Conservation (phyloP, 2,113 vertebrate genomes). For the Kryptolebias marmoratus region DNA sequence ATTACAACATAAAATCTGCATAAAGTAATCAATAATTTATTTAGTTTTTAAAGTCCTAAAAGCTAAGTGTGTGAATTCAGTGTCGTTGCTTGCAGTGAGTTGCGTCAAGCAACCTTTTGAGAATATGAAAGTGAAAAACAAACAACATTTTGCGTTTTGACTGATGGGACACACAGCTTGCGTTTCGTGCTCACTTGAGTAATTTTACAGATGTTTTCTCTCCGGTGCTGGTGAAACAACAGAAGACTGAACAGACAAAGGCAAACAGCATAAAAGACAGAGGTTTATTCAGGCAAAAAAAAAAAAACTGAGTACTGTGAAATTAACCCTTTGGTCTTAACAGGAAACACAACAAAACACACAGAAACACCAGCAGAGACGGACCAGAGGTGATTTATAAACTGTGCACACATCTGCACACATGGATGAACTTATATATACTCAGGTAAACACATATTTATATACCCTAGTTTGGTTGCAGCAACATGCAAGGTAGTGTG, state of each 20-base stretch:
- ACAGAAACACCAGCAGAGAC: too few species aligned
- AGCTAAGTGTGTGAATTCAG: not conserved
- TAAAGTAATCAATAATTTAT: not conserved
- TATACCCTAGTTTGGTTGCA: not conserved
- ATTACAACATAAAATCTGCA: not conserved
- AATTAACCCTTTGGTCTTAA: slow-evolving; percentile 15
- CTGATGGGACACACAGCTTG: slow-evolving; percentile 19
- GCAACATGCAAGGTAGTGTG: not conserved
- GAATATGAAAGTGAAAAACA: not conserved
- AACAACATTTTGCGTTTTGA: not conserved
- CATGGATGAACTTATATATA: not conserved
- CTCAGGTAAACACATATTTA: not conserved
- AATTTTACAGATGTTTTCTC: slow-evolving; percentile 43
- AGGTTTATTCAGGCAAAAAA: not conserved
- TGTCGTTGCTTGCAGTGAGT: not conserved
- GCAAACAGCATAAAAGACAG: not conserved
- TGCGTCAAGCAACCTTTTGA: slow-evolving; percentile 13
- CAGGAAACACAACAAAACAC: slow-evolving; percentile 6
- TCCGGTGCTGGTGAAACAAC: slow-evolving; percentile 16
- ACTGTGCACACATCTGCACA: not conserved
- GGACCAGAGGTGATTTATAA: not conserved
- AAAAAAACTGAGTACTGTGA: not conserved
- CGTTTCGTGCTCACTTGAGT: slow-evolving; percentile 16
- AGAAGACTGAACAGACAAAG: not conserved
- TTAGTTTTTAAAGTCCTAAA: slow-evolving; percentile 5